Evolutionary conservation across 2,113 vertebrate species (phyloP), one percentile per base, ranked within the genome.

Genomic region (Semicossyphus pulcher): DNA sequence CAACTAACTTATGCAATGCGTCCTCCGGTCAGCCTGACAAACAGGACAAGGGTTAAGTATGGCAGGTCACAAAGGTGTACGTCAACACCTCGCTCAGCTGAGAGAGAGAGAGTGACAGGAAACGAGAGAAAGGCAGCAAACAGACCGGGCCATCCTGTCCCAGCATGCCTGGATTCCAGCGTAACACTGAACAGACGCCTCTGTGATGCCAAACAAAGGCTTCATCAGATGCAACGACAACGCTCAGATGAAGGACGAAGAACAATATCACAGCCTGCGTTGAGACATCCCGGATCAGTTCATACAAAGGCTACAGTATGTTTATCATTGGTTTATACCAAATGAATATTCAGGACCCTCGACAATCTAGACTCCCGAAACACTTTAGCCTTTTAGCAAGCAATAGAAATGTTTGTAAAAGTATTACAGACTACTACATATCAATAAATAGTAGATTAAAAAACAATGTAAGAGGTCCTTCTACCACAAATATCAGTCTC

Each of bases 161-260:
- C 57, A 75, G 77, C 89, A 81, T 71, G 87, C 70, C 81, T 80
- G 78, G 52, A 89, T 86, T 88, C 86, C 80, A 84, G 49, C 20
- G 58, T 49, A 48, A 60, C 62, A 83, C 45, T 78, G 44, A 79
- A 80, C 61, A 80, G 64, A 44, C n/a, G 80, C 69, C 73, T 83
- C 51, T 75, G 57, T 89, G 79, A 71, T 75, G 41, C 64, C 68
- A 72, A 72, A 88, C 80, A 89, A 85, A 84, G 76, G 65, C 47
- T 48, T 72, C 31, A 71, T 85, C 77, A 69, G 75, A 81, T 56
- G 62, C 11, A 53, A 45, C 45, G 41, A 78, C 14, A 63, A 60
- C 10, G 44, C 32, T 48, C 15, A 31, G 56, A 65, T 68, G 56
- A n/a, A n/a, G n/a, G 41, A 65, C 72, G 31, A 64, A 58, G 49